Base-by-base conservation (phyloP, 2,888 invertebrate genomes). In the Rotaria macrura region DNA sequence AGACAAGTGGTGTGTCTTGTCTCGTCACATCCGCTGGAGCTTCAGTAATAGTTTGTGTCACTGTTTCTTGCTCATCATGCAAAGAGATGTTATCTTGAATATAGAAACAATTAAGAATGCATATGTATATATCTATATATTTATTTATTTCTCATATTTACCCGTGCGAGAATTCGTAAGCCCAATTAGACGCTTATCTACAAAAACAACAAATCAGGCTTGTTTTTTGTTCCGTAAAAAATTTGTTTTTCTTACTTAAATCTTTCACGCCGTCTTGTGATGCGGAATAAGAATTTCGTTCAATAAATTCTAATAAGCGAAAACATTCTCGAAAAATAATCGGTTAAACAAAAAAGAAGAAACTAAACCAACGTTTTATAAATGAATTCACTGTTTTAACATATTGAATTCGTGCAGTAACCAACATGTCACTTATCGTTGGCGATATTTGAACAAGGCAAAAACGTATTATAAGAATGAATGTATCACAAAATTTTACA, bases 401-500 rank as follows among this genome's bases (percentile, higher is more conserved):
- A 43, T 43, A 79, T 5, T 5, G 6, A n/a, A 79, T 12, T 25
- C 43, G 43, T 25, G 79, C 79, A 25, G 79, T 79, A n/a, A 79
- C 43, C 25, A 43, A 12, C 25, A 79, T 12, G 25, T 79, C n/a
- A 1, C 43, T n/a, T 43, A 25, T 40, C 14, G 40, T 79, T n/a
- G 20, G 1, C 2, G 79, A 40, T 43, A 10, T 79, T 79, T 79
- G 79, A 6, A 79, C 43, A 43, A 79, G 43, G 43, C 79, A 79
- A 79, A 20, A 79, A n/a, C 79, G 79, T 43, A 79, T 43, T 2
- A 25, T 12, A 4, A 79, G 25, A 25, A 10, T 3, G 43, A 79
- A 79, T 79, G 79, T 79, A 43, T 79, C 79, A 79, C 79, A n/a
- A 79, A 43, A 79, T 43, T n/a, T 43, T 1, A 79, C 79, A 43